Percentiles rank a stretch among this genome's conserved stretches.
phyloP scores from a whole-genome alignment of 2,797 vertebrate species.

The Schizothorax lantsangensis region DNA sequence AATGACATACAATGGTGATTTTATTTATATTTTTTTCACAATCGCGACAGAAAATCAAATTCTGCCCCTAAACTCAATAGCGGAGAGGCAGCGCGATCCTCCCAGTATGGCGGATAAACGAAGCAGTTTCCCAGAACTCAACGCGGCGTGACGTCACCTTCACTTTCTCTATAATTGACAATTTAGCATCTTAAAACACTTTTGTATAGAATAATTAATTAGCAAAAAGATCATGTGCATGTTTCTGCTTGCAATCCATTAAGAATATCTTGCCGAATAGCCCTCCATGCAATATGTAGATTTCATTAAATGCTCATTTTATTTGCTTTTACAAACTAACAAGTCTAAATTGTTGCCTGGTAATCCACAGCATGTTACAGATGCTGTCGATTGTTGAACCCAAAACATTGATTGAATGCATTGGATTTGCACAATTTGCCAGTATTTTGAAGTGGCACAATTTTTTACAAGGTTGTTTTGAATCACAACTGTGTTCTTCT shows the following conservation, averaged over 20 bases:
- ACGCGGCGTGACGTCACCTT: too few species aligned
- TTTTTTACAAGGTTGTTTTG: neutral
- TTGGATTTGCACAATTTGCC: neutral
- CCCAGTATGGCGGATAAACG: too few species aligned
- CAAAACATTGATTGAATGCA: neutral
- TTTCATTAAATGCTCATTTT: neutral
- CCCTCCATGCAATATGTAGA: neutral
- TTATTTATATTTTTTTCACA: too few species aligned
- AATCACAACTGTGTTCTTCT: neutral
- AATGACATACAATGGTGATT: too few species aligned
- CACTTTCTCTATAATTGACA: neutral
- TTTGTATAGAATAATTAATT: neutral
- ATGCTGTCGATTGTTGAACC: neutral
- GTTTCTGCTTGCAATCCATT: neutral
- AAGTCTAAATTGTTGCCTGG: neutral
- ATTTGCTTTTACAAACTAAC: neutral
- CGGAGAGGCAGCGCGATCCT: too few species aligned
- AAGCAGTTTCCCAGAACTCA: too few species aligned
- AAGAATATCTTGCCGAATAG: neutral
- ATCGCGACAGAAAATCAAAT: too few species aligned
- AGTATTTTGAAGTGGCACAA: neutral
- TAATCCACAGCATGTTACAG: neutral
- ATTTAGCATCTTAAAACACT: neutral
- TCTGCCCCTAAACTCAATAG: too few species aligned
- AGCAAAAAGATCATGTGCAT: neutral